Conservation (phyloP, 2,113 vertebrate genomes). For the Psophia crepitans region DNA sequence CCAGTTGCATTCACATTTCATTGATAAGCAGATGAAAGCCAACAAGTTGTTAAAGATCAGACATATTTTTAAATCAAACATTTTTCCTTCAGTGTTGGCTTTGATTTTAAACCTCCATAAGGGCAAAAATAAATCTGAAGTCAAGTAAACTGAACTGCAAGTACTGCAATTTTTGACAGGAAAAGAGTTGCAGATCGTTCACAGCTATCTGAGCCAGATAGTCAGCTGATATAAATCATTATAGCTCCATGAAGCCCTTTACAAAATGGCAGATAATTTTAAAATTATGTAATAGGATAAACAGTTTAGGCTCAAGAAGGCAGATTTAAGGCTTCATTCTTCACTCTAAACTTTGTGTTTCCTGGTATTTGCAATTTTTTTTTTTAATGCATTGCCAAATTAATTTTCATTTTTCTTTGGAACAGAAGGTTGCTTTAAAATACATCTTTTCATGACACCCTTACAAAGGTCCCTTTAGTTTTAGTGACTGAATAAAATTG, state of each 20-base stretch:
- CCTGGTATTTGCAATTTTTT: neutral
- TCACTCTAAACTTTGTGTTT: neutral
- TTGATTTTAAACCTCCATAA: neutral
- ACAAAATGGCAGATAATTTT: neutral
- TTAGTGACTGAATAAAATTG: neutral
- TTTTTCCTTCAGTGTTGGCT: neutral
- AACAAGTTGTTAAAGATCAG: neutral
- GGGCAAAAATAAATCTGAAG: neutral
- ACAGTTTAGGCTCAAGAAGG: neutral
- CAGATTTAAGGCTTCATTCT: neutral
- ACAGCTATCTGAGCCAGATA: neutral
- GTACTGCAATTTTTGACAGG: neutral
- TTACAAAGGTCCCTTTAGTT: neutral
- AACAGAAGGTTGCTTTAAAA: neutral
- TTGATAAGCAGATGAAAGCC: neutral
- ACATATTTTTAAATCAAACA: neutral
- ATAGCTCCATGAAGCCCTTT: neutral
- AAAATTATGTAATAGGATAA: neutral
- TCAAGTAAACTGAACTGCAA: neutral
- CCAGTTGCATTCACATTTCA: neutral
- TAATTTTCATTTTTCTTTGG: neutral
- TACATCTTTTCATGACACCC: neutral
- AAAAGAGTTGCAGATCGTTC: neutral
- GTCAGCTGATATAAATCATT: neutral
- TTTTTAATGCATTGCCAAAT: neutral